These are phyloP conservation scores for Entosphenus tridentatus DNA, from an alignment of 2,113 vertebrate species.

Conservation along the genomic window DNA sequence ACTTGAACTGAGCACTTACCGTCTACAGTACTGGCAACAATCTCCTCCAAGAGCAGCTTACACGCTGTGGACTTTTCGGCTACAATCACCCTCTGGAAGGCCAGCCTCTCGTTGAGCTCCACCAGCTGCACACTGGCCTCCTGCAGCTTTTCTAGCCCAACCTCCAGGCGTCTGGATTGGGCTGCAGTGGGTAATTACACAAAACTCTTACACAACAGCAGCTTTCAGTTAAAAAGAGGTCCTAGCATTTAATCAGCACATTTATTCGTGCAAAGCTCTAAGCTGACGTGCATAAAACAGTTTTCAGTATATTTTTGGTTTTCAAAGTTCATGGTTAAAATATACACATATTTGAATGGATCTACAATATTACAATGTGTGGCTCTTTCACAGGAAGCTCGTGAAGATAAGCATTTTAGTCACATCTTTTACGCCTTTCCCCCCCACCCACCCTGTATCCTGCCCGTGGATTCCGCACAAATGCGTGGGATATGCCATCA, in stretches of 20 bases:
- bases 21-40: conserved; percentile 39
- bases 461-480: too few relatives aligned
- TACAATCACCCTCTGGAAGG: conserved; percentile 58
- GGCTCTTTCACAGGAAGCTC: too few relatives aligned
- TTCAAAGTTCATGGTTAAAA: not conserved
- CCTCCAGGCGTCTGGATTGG: conserved; percentile 63
- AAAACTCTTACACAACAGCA: not conserved
- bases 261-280: not conserved
- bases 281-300: not conserved
- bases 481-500: too few relatives aligned
- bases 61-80: conserved; percentile 61
- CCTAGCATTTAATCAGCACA: not conserved
- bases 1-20: conserved; percentile 23
- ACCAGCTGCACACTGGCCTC: conserved; percentile 63
- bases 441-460: too few relatives aligned
- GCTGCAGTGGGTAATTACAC: conserved; percentile 18
- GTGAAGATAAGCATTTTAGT: too few relatives aligned
- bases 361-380: not conserved
- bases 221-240: not conserved
- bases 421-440: too few relatives aligned
- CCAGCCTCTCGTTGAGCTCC: conserved; percentile 59
- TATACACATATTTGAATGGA: not conserved
- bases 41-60: conserved; percentile 47
- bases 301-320: not conserved
- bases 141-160: conserved; percentile 66